Conservation (phyloP, 2,797 vertebrate species). For the Megaceryle alcyon region DNA sequence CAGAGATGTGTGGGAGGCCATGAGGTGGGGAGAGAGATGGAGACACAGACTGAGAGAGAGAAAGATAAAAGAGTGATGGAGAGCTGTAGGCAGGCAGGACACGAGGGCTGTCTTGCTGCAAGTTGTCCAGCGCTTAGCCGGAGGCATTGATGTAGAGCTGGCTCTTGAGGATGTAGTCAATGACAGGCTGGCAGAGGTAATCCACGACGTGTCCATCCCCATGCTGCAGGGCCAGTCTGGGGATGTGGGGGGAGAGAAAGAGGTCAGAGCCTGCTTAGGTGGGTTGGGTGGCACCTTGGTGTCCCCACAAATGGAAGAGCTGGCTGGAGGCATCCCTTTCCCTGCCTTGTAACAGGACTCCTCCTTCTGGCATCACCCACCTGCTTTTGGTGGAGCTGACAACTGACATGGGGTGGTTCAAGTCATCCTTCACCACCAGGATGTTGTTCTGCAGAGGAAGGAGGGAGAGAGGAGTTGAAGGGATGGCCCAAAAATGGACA, state of each 20-base stretch:
- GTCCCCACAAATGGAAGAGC: background rate
- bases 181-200: slow-evolving; percentile 95
- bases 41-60: slow-evolving; percentile 37
- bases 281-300: background rate
- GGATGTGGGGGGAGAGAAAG: background rate
- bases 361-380: slow-evolving; percentile 68
- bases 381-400: slow-evolving; percentile 99
- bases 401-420: slow-evolving; percentile 92
- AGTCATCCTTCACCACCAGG: slow-evolving; percentile 88
- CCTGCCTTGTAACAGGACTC: fast-evolving
- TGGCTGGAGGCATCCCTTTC: background rate
- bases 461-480: background rate
- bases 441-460: slow-evolving; percentile 88
- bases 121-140: slow-evolving; percentile 79
- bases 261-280: background rate
- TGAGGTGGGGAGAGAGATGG: slow-evolving; percentile 41
- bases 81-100: slow-evolving; percentile 53
- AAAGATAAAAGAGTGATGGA: slow-evolving; percentile 39
- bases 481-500: background rate
- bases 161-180: slow-evolving; percentile 98
- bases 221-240: slow-evolving; percentile 96
- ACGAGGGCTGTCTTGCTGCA: background rate
- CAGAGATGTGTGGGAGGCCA: slow-evolving; percentile 44
- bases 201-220: slow-evolving; percentile 96
- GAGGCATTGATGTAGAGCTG: slow-evolving; percentile 98